Base-by-base conservation (phyloP, 2,797 vertebrate species). In the Aeoliscus strigatus region DNA sequence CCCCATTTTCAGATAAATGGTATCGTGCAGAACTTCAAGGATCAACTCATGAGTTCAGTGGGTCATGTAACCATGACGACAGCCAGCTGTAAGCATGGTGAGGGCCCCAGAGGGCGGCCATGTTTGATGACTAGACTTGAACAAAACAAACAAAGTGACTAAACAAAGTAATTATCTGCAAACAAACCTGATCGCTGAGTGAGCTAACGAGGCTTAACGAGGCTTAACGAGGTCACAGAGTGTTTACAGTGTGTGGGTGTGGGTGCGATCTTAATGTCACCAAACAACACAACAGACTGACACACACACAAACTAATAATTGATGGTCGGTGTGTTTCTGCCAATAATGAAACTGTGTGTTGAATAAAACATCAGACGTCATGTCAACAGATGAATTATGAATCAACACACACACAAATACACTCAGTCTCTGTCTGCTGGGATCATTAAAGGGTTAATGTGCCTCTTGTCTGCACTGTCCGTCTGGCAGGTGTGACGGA, bases 141-240 rank as follows among this genome's bases (percentile, higher is more conserved):
- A 63, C 49, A 59, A 71, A 48, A 75, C 70, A 77, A 81, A 81
- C 79, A 77, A 39, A 67, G 47, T 61, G 53, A 71, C 56, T 65
- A 78, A 81, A 75, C 76, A 78, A 78, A 77, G 60, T 70, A 77
- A 82, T 80, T 76, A 76, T 57, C 58, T 48, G 52, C 66, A 78
- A 79, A 79, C 72, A 80, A 56, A 69, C 40, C 55, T 37, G 56
- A 34, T 12, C 39, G 16, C 55, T 35, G 44, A 57, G 48, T 56
- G 29, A 18, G 8, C 66, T 77, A 79, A 79, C 75, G 44, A 75
- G 73, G 71, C 65, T 77, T 73, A 77, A 73, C 75, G 47, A 72
- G 76, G 73, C 79, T 74, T 4, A 29, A 8, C 21, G 7, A 23
- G 68, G 25, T 53, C 17, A 2, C 51, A 28, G 17, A 36, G 2